A percentile compares a stretch with the other conserved stretches of the same genome.
Evolutionary conservation across 2,113 vertebrate species (phyloP).

Genomic region (Ptychochromis oligacanthus): DNA sequence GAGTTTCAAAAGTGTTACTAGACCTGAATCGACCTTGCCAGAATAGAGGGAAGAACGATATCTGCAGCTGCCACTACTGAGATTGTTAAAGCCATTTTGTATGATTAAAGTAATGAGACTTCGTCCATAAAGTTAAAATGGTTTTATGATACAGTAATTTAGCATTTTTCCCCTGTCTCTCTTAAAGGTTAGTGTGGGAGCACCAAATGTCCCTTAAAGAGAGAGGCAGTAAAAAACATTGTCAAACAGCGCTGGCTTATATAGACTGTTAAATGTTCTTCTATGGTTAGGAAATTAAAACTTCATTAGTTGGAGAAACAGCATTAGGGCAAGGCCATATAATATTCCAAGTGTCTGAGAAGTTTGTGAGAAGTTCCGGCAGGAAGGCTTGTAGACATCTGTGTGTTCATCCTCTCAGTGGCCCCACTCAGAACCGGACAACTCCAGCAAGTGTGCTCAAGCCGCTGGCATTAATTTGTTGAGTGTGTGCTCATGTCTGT

Average conservation of each 20-base stretch:
- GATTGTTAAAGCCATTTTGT: conserved; percentile 64
- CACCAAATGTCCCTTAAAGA: conserved; percentile 56
- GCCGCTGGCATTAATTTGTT: conserved; percentile 58
- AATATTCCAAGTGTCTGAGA: conserved; percentile 24
- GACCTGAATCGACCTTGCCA: conserved; percentile 63
- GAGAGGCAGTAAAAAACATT: conserved; percentile 49
- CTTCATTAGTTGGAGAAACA: conserved; percentile 67
- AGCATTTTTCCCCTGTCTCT: conserved; percentile 44
- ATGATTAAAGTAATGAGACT: conserved; percentile 71
- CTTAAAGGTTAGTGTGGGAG: conserved; percentile 56
- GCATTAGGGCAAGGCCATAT: conserved; percentile 21
- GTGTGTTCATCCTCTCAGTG: conserved; percentile 46
- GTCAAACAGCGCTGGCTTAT: conserved; percentile 44
- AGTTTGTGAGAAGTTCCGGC: conserved; percentile 38
- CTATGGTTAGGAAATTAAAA: conserved; percentile 60
- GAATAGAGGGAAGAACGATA: conserved; percentile 26
- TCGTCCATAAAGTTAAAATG: conserved; percentile 69
- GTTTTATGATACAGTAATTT: conserved; percentile 72
- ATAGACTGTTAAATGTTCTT: conserved; percentile 55
- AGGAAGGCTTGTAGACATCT: conserved; percentile 55
- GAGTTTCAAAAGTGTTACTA: conserved; percentile 56
- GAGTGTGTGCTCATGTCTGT: conserved; percentile 22
- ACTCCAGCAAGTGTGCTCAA: conserved; percentile 51
- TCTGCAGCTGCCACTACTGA: conserved; percentile 45
- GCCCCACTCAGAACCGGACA: conserved; percentile 48